Evolutionary conservation across 2,113 vertebrate genomes (phyloP).

Genomic region (Gila orcuttii): DNA sequence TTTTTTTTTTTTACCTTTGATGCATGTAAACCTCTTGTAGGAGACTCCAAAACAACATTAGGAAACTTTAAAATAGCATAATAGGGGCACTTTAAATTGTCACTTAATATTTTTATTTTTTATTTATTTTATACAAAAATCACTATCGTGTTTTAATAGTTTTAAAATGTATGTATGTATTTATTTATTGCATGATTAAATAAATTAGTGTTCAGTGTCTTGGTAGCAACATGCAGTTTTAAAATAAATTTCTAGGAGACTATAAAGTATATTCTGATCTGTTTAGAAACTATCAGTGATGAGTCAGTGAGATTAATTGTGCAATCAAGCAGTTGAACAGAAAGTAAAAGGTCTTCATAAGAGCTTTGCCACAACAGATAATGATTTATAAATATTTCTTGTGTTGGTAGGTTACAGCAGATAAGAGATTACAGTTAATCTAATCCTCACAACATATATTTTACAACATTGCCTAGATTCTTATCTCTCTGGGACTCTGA

Average conservation of each 20-base stretch:
- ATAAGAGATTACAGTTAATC: not conserved
- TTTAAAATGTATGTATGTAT: no score
- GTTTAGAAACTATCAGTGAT: not conserved
- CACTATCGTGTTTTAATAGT: no score
- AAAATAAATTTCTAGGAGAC: not conserved
- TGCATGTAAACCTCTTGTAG: no score
- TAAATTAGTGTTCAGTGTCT: not conserved
- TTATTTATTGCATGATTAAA: not conserved
- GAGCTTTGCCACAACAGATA: not conserved
- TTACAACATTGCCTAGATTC: not conserved
- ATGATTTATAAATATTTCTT: not conserved
- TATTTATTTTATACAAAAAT: no score
- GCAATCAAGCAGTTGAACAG: not conserved
- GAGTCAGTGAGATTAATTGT: not conserved
- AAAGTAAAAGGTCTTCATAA: not conserved
- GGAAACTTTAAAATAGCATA: no score
- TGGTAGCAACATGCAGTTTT: not conserved
- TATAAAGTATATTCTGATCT: not conserved
- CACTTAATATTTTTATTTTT: no score
- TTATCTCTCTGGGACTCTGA: not conserved
- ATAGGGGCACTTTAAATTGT: no score
- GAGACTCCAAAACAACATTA: no score
- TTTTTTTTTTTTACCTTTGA: no score
- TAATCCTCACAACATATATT: slow-evolving; percentile 1
- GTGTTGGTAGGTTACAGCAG: slow-evolving; percentile 9